These are phyloP conservation scores for Nibea albiflora DNA, from an alignment of 2,113 vertebrate species.

Conservation along the genomic window DNA sequence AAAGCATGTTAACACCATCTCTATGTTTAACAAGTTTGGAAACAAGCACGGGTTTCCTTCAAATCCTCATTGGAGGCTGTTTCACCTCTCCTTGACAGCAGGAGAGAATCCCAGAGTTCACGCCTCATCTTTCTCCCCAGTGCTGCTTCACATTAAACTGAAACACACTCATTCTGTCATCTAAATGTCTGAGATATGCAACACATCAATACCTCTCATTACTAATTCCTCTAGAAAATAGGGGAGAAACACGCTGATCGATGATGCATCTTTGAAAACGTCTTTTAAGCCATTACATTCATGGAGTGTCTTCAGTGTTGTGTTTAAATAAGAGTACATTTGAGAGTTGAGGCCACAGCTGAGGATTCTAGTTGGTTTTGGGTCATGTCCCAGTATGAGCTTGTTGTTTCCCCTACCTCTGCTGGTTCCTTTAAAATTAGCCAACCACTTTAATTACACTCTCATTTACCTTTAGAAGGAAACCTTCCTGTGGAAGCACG, in stretches of 20 bases:
- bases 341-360: slow-evolving; percentile 10
- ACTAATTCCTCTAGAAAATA: slow-evolving; percentile 25
- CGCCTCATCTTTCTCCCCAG: slow-evolving; percentile 9
- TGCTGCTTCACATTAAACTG: slow-evolving; percentile 19
- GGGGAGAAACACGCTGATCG: background rate
- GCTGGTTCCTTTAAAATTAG: slow-evolving; percentile 24
- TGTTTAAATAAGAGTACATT: slow-evolving; percentile 26
- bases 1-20: slow-evolving; percentile 81
- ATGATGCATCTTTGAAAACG: slow-evolving; percentile 14
- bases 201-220: slow-evolving; percentile 11
- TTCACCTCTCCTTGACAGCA: slow-evolving; percentile 46
- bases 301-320: background rate
- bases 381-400: slow-evolving; percentile 12
- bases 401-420: slow-evolving; percentile 1
- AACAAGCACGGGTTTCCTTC: slow-evolving; percentile 71
- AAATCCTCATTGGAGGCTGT: slow-evolving; percentile 56
- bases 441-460: slow-evolving; percentile 14
- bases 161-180: slow-evolving; percentile 24
- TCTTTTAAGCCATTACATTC: slow-evolving; percentile 1
- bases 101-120: slow-evolving; percentile 41
- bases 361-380: slow-evolving; percentile 31
- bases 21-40: slow-evolving; percentile 83
- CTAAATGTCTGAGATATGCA: slow-evolving; percentile 3
- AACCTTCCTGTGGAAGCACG: background rate
- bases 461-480: slow-evolving; percentile 26